Conservation (phyloP, 1,140 invertebrate genomes). For the Diplogasteroides magnus region DNA sequence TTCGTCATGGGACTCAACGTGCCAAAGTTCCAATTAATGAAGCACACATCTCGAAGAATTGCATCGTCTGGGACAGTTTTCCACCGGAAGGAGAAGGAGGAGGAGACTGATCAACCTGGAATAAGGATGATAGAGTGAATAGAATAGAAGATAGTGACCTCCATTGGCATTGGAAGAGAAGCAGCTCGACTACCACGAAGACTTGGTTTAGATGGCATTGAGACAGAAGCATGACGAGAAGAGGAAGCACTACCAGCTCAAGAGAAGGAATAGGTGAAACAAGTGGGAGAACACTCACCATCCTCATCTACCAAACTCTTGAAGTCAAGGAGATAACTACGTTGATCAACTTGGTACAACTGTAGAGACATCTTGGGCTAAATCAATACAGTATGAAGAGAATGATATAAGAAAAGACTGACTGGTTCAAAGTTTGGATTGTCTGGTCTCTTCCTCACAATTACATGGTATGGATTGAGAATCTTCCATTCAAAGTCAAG, state of each 20-base stretch:
- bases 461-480: slow-evolving; percentile 85
- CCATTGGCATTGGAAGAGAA: slow-evolving; percentile 54
- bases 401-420: background rate
- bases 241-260: slow-evolving; percentile 34
- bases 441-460: slow-evolving; percentile 75
- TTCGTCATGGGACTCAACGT: slow-evolving; percentile 62
- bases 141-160: too few species aligned
- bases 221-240: slow-evolving; percentile 54
- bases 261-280: slow-evolving; percentile 6
- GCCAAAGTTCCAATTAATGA: slow-evolving; percentile 93
- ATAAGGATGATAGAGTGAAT: too few species aligned
- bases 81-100: slow-evolving; percentile 55
- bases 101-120: slow-evolving; percentile 54
- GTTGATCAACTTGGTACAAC: slow-evolving; percentile 95
- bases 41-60: slow-evolving; percentile 99
- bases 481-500: slow-evolving; percentile 88
- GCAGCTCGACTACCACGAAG: slow-evolving; percentile 45
- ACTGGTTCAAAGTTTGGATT: slow-evolving; percentile 39
- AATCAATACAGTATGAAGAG: slow-evolving; percentile 8
- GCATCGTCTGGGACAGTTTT: slow-evolving; percentile 86
- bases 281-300: slow-evolving; percentile 29
- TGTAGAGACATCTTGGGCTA: slow-evolving; percentile 91
- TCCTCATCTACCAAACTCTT: slow-evolving; percentile 68
- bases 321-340: slow-evolving; percentile 93
- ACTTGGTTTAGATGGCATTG: slow-evolving; percentile 45